Base-by-base conservation (phyloP, 2,113 vertebrate genomes). In the Barnardius zonarius region DNA sequence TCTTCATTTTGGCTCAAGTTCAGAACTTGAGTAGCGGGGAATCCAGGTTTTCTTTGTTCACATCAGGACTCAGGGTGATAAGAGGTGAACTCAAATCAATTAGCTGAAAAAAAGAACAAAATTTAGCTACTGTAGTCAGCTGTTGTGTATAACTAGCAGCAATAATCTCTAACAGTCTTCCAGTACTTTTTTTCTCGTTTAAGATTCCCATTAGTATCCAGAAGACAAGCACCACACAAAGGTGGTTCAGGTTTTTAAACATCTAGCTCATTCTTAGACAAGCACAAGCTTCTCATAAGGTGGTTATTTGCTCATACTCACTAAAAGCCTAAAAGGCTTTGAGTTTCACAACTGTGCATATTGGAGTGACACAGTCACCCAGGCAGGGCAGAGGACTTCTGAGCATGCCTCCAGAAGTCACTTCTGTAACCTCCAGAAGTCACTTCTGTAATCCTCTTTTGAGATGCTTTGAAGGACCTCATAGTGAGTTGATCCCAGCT, bases 81-180 rank as follows among this genome's bases (percentile, higher is more conserved):
- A 98, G 98, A 13, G 98, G 98, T 2, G 97, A 98, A 76, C 96
- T 97, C 92, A 98, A 74, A 93, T 98, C 98, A 79, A 98, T 98
- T 46, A 98, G 96, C 98, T 98, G 95, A 43, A 96, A 96, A 86
- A 84, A 55, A 20, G 4, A 52, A 52, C n/a, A 49, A 35, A 30
- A 24, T 41, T 81, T 70, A 88, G 73, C 11, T 61, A 13, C 7
- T 24, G 8, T 64, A 67, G 66, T 67, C 31, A 75, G 33, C 24
- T 77, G 27, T 18, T 83, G 23, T 35, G 68, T 24, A 13, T 23
- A 75, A 55, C 28, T n/a, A 69, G 24, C 44, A 87, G 30, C 5
- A 5, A 23, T n/a, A 41, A 48, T 19, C 7, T 77, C 17, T 51
- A 75, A 66, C 15, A 37, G 18, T 35, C 44, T 66, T 85, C 33